Conservation (phyloP, 2,797 vertebrate genomes). For the Cossypha polioptera region DNA sequence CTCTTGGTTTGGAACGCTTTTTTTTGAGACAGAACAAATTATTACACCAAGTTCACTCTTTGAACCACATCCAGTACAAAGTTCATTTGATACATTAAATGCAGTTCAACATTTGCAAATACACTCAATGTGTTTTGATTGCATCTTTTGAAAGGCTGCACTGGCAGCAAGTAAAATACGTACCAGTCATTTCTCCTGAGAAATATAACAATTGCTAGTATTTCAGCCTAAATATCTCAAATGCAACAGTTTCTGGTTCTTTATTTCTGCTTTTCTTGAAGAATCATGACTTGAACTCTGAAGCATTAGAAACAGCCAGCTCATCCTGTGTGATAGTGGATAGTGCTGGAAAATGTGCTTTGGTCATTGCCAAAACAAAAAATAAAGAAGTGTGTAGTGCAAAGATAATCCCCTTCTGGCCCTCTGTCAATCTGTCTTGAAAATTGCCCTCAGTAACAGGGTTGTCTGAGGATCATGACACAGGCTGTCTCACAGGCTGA, state of each 20-base stretch:
- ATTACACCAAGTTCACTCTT: not conserved
- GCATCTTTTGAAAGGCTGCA: not conserved
- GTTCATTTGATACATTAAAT: constrained; percentile 16
- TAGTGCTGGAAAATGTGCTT: not conserved
- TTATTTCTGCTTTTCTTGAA: not conserved
- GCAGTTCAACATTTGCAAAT: not conserved
- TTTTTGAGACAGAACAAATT: constrained; percentile 34
- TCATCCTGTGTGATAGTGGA: not conserved
- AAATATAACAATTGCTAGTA: not conserved
- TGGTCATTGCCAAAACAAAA: not conserved
- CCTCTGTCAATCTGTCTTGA: not conserved
- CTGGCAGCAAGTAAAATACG: not conserved
- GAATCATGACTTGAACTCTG: not conserved
- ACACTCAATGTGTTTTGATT: not conserved
- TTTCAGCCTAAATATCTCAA: not conserved
- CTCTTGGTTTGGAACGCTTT: not conserved
- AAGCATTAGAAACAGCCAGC: not conserved
- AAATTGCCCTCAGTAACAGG: not conserved
- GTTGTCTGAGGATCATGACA: not conserved
- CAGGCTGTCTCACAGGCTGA: not conserved
- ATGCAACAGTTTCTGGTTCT: not conserved
- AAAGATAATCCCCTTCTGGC: not conserved
- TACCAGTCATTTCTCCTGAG: not conserved
- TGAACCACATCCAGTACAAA: constrained; percentile 12
- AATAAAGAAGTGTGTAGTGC: not conserved